Evolutionary conservation across 2,797 vertebrate genomes (phyloP), one percentile per base, ranked within the genome.

Genomic region (Zenarchopterus dispar): DNA sequence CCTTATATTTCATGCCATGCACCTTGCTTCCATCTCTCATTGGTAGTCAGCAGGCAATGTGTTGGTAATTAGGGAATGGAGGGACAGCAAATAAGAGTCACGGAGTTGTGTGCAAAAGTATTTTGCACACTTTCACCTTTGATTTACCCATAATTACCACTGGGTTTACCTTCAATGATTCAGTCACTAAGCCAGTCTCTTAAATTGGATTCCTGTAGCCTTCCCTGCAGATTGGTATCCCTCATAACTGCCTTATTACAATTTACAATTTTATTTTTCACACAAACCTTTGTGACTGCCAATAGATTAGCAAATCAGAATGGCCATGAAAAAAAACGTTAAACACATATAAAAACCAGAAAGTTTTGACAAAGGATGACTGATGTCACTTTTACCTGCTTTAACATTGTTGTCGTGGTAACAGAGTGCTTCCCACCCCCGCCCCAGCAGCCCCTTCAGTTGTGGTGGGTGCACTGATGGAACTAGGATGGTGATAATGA

Each of bases 131-230:
- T 78, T 87, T 86, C 85, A 87, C 86, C 85, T 90, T 84, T 89
- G 88, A 90, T 91, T 91, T 90, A 88, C 83, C 82, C 31, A 85
- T 87, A 91, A 91, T 90, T 90, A 89, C 75, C 80, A 78, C 73
- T 87, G 82, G 80, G 84, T 88, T 90, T 90, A 90, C 88, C 87
- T 85, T 88, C 77, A 90, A 75, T 84, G 81, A 87, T 77, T 87
- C 67, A 79, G 75, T 76, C 60, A 75, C 82, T 86, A 87, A 85
- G 79, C 79, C 87, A 86, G 85, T 89, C 84, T 88, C 66, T 82
- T 82, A 87, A 91, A 90, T 89, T 88, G 81, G 79, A 91, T 91
- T 90, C 79, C 77, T 89, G 83, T 87, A 80, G 86, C 78, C 85
- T 84, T 87, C 79, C 73, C 67, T 66, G 71, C 63, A 87, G 85